These are phyloP conservation scores for Ectemnius continuus DNA, from an alignment of 2,888 invertebrate species.

Conservation along the genomic window DNA sequence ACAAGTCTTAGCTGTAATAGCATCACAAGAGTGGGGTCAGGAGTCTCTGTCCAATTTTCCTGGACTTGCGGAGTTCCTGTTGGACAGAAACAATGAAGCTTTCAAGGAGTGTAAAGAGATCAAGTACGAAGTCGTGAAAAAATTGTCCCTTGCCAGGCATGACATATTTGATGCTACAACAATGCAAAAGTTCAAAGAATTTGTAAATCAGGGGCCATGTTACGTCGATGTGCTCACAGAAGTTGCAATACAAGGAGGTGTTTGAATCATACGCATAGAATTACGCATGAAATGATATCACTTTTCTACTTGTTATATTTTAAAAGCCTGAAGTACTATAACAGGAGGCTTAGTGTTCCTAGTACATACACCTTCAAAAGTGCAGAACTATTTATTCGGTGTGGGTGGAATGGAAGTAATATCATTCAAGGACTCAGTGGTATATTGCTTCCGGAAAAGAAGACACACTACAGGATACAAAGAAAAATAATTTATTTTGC, in stretches of 20 bases:
- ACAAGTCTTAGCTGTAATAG: slow-evolving; percentile 83
- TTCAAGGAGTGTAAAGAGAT: slow-evolving; percentile 86
- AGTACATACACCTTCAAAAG: not conserved
- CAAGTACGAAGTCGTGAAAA: slow-evolving; percentile 86
- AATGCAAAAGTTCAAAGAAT: slow-evolving; percentile 83
- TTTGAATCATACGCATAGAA: not conserved
- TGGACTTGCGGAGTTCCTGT: slow-evolving; percentile 87
- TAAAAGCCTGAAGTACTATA: too few relatives aligned
- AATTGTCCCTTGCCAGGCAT: slow-evolving; percentile 80
- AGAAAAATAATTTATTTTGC: slow-evolving; percentile 73
- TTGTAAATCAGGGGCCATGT: slow-evolving; percentile 88
- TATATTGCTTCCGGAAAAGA: not conserved
- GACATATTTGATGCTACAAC: slow-evolving; percentile 82
- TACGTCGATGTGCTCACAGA: slow-evolving; percentile 85
- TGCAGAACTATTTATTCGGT: not conserved
- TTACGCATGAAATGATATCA: not conserved
- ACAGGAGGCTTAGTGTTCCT: not conserved
- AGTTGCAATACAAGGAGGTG: slow-evolving; percentile 86
- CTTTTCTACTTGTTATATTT: not conserved
- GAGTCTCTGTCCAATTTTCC: slow-evolving; percentile 85
- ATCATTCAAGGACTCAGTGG: not conserved
- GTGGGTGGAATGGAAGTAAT: not conserved
- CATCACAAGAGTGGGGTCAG: slow-evolving; percentile 89
- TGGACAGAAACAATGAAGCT: slow-evolving; percentile 86
- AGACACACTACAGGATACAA: slow-evolving; percentile 47